Percentiles rank a stretch among this genome's conserved stretches.
Conservation (phyloP, 1,140 invertebrate species). For the Paralvinella palmiformis region DNA sequence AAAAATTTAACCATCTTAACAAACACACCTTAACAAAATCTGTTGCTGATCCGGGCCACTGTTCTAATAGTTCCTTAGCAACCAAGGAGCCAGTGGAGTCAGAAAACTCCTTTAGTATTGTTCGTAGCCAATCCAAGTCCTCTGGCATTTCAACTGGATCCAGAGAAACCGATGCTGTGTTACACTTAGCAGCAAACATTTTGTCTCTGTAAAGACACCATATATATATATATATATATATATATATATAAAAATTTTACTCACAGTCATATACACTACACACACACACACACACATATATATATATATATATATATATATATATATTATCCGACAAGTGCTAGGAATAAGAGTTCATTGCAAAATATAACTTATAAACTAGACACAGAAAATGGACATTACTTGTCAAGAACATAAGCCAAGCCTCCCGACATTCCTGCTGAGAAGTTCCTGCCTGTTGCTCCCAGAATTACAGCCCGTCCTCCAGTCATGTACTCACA, state of each 20-base stretch:
- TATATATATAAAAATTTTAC: no score
- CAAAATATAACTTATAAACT: neutral
- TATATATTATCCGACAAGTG: no score
- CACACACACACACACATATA: neutral
- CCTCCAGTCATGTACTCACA: conserved; percentile 99
- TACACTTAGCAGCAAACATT: conserved; percentile 66
- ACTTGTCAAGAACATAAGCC: conserved; percentile 89
- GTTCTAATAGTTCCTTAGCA: conserved; percentile 69
- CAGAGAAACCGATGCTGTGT: conserved; percentile 84
- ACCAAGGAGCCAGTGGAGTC: conserved; percentile 84
- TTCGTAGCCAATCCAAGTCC: conserved; percentile 74
- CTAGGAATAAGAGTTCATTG: no score
- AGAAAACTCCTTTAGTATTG: conserved; percentile 78
- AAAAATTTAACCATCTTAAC: no score
- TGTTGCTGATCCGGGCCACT: conserved; percentile 72
- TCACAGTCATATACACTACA: neutral
- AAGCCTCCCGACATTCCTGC: conserved; percentile 98
- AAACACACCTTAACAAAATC: conserved; percentile 78
- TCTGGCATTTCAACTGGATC: conserved; percentile 70
- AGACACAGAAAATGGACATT: neutral
- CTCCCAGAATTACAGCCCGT: conserved; percentile 79
- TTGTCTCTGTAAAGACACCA: conserved; percentile 20
- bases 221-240: neutral
- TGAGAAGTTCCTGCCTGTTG: conserved; percentile 96
- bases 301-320: neutral